A percentile compares a stretch with the other conserved stretches of the same genome.
Conservation (phyloP, 2,797 vertebrate species). For the Chlorospingus flavigularis region DNA sequence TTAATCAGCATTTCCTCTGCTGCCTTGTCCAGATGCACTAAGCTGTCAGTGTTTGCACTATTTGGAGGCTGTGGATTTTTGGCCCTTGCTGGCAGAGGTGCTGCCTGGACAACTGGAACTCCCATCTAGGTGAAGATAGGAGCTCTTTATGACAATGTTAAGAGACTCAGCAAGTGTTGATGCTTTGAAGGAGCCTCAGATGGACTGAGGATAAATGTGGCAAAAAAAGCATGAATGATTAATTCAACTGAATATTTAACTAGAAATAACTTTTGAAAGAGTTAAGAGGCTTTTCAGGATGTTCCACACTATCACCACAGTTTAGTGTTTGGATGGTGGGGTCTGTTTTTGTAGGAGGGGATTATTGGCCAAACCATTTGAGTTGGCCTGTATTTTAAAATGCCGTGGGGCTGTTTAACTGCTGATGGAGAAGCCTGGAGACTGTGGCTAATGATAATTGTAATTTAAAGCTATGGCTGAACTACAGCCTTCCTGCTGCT, state of each 20-base stretch:
- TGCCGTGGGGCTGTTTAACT: neutral
- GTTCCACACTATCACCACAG: neutral
- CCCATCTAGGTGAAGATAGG: neutral
- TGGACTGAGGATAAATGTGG: neutral
- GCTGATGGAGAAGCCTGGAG: neutral
- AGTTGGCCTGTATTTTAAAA: neutral
- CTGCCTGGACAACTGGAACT: neutral
- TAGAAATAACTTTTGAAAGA: neutral
- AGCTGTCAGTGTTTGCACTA: neutral
- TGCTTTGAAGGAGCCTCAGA: neutral
- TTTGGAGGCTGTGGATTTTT: neutral
- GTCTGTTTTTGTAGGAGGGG: neutral
- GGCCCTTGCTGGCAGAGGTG: neutral
- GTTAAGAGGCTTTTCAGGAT: neutral
- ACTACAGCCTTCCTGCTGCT: neutral
- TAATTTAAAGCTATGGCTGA: neutral
- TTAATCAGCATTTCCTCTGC: neutral
- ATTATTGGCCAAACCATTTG: neutral
- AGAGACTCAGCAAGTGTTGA: neutral
- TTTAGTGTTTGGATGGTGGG: neutral
- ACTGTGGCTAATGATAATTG: neutral
- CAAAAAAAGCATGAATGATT: neutral
- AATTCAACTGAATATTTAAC: neutral
- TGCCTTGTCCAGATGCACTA: neutral
- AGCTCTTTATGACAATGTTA: neutral